These are phyloP conservation scores for Pseudomugil gertrudae DNA, from an alignment of 2,797 vertebrate species.

Conservation along the genomic window DNA sequence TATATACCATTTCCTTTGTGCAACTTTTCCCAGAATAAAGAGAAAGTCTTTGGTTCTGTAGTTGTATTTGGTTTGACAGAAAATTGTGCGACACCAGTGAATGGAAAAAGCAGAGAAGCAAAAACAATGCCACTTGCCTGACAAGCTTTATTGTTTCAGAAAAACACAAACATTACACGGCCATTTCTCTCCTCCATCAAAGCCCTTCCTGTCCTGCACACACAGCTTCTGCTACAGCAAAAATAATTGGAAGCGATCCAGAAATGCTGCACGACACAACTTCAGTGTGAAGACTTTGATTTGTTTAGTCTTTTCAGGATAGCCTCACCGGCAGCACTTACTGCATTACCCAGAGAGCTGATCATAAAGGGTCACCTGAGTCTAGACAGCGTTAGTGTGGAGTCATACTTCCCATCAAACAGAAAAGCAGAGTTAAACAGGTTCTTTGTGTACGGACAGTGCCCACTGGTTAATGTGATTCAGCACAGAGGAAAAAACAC, in stretches of 20 bases:
- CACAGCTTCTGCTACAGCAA: background rate
- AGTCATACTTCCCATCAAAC: slow-evolving; percentile 27
- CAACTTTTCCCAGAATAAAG: slow-evolving; percentile 52
- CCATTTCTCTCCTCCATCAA: slow-evolving; percentile 19
- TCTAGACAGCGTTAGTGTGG: slow-evolving; percentile 48
- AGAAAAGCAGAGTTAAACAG: slow-evolving; percentile 54
- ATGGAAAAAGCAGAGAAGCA: slow-evolving; percentile 52
- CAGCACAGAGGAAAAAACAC: slow-evolving; percentile 37
- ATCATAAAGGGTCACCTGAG: slow-evolving; percentile 53
- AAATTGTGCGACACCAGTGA: slow-evolving; percentile 48
- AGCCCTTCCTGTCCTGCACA: slow-evolving; percentile 18
- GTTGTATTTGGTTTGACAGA: slow-evolving; percentile 52
- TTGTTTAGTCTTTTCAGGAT: slow-evolving; percentile 52
- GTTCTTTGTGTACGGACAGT: slow-evolving; percentile 42
- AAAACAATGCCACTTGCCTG: slow-evolving; percentile 50
- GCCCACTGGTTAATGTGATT: slow-evolving; percentile 47
- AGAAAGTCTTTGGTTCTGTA: slow-evolving; percentile 30
- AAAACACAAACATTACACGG: slow-evolving; percentile 46
- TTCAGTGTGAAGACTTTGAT: slow-evolving; percentile 51
- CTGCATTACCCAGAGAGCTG: slow-evolving; percentile 31
- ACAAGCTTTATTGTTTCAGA: slow-evolving; percentile 58
- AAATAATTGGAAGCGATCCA: slow-evolving; percentile 55
- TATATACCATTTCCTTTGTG: slow-evolving; percentile 59
- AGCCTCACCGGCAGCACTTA: slow-evolving; percentile 28
- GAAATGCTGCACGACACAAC: slow-evolving; percentile 29